These are phyloP conservation scores for Halictus quadricinctus DNA, from an alignment of 2,888 invertebrate species.

Conservation along the genomic window DNA sequence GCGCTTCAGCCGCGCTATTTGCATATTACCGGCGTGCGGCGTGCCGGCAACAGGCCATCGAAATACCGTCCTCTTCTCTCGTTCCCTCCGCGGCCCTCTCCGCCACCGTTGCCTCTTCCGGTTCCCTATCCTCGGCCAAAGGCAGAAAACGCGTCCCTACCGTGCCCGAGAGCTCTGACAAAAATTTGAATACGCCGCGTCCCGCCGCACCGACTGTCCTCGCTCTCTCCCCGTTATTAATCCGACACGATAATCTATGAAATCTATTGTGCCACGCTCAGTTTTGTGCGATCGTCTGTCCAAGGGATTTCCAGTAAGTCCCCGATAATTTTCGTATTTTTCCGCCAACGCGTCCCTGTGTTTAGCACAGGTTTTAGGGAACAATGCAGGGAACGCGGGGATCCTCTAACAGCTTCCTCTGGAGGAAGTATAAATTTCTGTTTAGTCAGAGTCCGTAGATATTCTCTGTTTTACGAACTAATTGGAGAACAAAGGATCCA, in stretches of 20 bases:
- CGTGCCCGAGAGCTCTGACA: conserved; percentile 66
- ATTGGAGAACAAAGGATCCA: background rate
- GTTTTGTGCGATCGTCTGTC: background rate
- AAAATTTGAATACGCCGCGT: conserved; percentile 73
- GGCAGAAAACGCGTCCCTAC: conserved; percentile 68
- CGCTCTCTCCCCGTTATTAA: conserved; percentile 26
- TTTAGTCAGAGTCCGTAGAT: background rate
- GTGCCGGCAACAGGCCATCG: conserved; percentile 76
- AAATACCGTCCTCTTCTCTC: conserved; percentile 62
- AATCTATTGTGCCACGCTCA: background rate
- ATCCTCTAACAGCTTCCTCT: background rate
- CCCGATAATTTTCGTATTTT: background rate
- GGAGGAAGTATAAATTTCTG: background rate
- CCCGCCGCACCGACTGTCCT: conserved; percentile 27
- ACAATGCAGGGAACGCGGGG: background rate
- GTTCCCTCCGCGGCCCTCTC: conserved; percentile 4
- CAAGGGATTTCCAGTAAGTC: background rate
- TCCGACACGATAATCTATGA: conserved; percentile 13
- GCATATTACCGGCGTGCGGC: conserved; percentile 76
- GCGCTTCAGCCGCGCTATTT: conserved; percentile 76
- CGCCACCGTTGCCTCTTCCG: conserved; percentile 41
- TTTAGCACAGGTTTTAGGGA: background rate
- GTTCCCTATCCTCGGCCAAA: conserved; percentile 60
- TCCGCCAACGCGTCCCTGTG: background rate
- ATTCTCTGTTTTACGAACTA: background rate